Conservation (phyloP, 2,113 vertebrate genomes). For the Galemys pyrenaicus region DNA sequence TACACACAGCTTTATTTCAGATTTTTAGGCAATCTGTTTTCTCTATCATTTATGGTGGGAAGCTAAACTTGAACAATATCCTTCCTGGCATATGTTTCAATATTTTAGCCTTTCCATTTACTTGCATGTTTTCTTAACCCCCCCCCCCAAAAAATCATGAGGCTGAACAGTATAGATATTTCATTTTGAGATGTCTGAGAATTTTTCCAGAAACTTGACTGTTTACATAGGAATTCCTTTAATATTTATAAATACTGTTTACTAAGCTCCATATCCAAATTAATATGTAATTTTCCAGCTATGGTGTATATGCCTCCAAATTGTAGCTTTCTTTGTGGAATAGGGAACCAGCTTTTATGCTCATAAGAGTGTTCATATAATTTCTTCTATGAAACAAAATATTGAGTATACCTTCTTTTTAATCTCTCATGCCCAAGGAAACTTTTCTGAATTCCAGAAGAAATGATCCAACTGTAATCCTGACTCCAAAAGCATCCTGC, state of each 20-base stretch:
- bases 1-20: background rate
- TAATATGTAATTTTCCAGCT: background rate
- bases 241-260: background rate
- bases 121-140: background rate
- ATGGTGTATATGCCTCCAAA: background rate
- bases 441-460: conserved; percentile 20
- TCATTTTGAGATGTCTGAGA: background rate
- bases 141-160: background rate
- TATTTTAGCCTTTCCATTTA: background rate
- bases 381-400: conserved; percentile 2
- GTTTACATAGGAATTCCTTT: background rate
- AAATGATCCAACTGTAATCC: background rate
- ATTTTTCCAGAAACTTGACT: conserved; percentile 18
- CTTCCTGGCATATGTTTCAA: background rate
- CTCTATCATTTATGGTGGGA: background rate
- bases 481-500: background rate
- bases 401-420: background rate
- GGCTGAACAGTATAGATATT: background rate
- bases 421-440: background rate
- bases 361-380: background rate
- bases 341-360: background rate
- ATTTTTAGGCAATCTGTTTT: background rate
- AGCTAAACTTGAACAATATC: background rate
- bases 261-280: background rate
- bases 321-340: background rate